A percentile compares a stretch with the other conserved stretches of the same genome.
These are phyloP conservation scores for Caradrina clavipalpis DNA, from an alignment of 2,888 invertebrate species.

Conservation along the genomic window DNA sequence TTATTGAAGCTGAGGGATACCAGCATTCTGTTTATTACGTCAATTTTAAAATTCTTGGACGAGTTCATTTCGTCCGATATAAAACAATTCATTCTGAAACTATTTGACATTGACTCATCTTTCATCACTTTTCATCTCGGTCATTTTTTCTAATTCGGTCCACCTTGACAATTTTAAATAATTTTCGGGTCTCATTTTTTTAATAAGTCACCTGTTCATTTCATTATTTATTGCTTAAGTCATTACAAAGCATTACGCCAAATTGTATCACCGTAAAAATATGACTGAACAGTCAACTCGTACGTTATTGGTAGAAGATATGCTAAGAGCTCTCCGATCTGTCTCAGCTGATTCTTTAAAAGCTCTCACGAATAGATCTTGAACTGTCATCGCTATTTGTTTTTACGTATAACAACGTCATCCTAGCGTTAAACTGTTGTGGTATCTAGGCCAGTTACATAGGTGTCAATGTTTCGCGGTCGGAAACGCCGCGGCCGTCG, in stretches of 20 bases:
- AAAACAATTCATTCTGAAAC: conserved; percentile 70
- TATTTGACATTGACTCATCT: conserved; percentile 77
- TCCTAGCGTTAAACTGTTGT: conserved; percentile 76
- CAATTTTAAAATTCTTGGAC: conserved; percentile 46
- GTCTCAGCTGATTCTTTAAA: conserved; percentile 26
- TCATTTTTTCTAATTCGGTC: conserved; percentile 73
- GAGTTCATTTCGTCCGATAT: conserved; percentile 53
- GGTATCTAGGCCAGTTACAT: conserved; percentile 83
- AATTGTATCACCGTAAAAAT: not conserved
- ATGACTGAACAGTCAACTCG: not conserved
- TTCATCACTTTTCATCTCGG: conserved; percentile 69
- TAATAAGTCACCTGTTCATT: conserved; percentile 40
- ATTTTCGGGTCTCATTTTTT: conserved; percentile 65
- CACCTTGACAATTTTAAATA: conserved; percentile 71
- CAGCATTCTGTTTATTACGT: conserved; percentile 6
- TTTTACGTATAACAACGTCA: conserved; percentile 69
- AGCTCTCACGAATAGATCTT: conserved; percentile 59
- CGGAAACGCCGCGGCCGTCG: conserved; percentile 78
- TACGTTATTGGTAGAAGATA: conserved; percentile 1
- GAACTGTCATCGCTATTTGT: conserved; percentile 71
- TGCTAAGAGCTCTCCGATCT: conserved; percentile 1
- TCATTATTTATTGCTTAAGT: conserved; percentile 29
- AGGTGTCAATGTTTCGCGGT: conserved; percentile 89
- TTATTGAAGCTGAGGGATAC: conserved; percentile 9
- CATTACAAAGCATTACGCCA: conserved; percentile 11